Base-by-base conservation (phyloP, 1,140 invertebrate genomes). In the Philopotamus ludificatus region DNA sequence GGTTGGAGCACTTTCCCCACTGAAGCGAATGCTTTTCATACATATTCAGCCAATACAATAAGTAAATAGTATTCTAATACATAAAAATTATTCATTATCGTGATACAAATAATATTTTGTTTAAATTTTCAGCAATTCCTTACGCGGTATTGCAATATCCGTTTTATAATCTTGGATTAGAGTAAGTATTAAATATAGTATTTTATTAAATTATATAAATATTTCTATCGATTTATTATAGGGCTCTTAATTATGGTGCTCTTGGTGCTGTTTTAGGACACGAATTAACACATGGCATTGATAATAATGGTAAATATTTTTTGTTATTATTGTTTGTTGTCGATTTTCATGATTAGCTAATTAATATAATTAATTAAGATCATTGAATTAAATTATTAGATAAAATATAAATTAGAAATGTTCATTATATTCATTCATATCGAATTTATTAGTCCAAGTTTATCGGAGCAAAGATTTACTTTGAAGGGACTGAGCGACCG, bases 241-340 rank as follows among this genome's bases (percentile, higher is more conserved):
- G 89, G 66, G 85, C 88, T 1, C 76, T 93, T 12, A 92, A 94
- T 75, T 95, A 93, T 74, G 93, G 91, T 1, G 86, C 89, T 0
- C 84, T 94, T 61, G 92, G 92, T 2, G 83, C 86, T 1, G 85
- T 94, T 16, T 76, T 94, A 50, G 92, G 91, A 0, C 92, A 95
- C 74, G 92, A 95, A 77, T 79, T 94, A 49, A 92, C 89, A 0
- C 92, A 95, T 75, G 92, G 89, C 7, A 93, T 94, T 74, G 92
- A 94, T 74, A 89, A 89, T 70, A 84, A 74, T 67, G 90, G 89
- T 86, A 72, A 20, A 18, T 10, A 39, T 55, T n/a, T 41, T 16
- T 9, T 26, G n/a, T n/a, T n/a, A n/a, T n/a, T n/a, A n/a, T n/a
- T n/a, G n/a, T n/a, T n/a, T n/a, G n/a, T n/a, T n/a, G n/a, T n/a